phyloP scores from a whole-genome alignment of 2,888 invertebrate genomes.

The Iselma pallidipennis region DNA sequence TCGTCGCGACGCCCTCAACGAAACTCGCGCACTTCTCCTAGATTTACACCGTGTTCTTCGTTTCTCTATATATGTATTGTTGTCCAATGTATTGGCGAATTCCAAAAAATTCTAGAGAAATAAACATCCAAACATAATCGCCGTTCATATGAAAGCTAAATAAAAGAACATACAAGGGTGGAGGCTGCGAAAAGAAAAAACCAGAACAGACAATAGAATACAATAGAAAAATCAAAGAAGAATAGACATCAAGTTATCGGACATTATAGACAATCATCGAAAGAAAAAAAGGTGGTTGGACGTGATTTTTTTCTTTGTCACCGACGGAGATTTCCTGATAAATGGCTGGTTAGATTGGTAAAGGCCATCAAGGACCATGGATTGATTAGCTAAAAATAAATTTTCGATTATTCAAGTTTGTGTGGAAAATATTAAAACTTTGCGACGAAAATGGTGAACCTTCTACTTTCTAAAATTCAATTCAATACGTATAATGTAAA shows the following conservation, averaged over 20 bases:
- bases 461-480: no score
- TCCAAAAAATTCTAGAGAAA: background rate
- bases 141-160: background rate
- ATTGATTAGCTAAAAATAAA: no score
- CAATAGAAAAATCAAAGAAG: background rate
- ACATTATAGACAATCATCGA: background rate
- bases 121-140: background rate
- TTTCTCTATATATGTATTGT: background rate
- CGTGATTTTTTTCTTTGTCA: background rate
- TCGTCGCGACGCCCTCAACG: slow-evolving; percentile 29
- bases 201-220: background rate
- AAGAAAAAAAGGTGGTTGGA: background rate
- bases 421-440: no score
- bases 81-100: background rate
- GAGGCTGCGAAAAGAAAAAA: background rate
- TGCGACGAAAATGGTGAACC: no score
- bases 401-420: no score
- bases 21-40: slow-evolving; percentile 25
- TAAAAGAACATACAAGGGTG: no score
- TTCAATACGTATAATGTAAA: no score
- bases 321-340: background rate
- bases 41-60: background rate
- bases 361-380: background rate
- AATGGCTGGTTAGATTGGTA: background rate
- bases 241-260: background rate